Percentiles rank a stretch among this genome's conserved stretches.
phyloP scores from a whole-genome alignment of 2,888 invertebrate species.

The Diaphora mendica region DNA sequence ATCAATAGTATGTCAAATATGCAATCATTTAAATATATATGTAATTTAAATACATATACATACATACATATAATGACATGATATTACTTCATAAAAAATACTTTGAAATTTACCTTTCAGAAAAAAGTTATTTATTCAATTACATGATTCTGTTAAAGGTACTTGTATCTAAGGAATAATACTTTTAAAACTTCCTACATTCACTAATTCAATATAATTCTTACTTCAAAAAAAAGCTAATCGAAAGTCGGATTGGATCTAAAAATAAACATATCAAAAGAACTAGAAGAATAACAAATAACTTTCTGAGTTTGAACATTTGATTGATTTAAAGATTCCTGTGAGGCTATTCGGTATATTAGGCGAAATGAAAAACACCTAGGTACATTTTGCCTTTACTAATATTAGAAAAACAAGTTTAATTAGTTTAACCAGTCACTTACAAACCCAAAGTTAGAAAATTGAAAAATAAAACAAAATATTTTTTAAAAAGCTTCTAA shows the following conservation, averaged over 20 bases:
- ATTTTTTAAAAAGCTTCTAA: background rate
- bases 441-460: too few species aligned
- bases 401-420: background rate
- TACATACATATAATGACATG: background rate
- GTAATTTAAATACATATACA: too few species aligned
- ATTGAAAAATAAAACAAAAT: too few species aligned
- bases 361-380: background rate
- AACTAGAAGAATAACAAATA: background rate
- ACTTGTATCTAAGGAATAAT: constrained; percentile 23
- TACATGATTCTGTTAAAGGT: constrained; percentile 33
- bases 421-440: background rate
- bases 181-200: constrained; percentile 44
- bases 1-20: background rate
- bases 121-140: constrained; percentile 34
- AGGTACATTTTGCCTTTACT: background rate
- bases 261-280: constrained; percentile 3
- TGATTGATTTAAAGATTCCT: background rate
- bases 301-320: background rate
- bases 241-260: constrained; percentile 23
- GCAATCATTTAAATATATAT: background rate
- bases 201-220: constrained; percentile 47
- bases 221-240: constrained; percentile 37
- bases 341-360: background rate
- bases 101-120: background rate
- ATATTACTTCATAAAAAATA: background rate